Evolutionary conservation across 2,797 vertebrate genomes (phyloP).

Genomic region (Neopelma chrysocephalum): DNA sequence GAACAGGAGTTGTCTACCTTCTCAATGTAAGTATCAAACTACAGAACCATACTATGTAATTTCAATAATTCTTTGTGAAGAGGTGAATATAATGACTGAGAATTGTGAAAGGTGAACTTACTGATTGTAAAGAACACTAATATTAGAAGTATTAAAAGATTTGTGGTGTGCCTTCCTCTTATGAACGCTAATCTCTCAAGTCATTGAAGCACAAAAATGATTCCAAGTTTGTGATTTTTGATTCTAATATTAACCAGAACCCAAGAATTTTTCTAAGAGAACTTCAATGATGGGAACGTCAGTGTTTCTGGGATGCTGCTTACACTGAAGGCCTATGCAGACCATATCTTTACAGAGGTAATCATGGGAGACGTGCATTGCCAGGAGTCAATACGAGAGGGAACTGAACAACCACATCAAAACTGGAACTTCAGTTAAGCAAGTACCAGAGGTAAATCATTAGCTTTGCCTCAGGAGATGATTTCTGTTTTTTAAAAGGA

Average conservation of each 20-base stretch:
- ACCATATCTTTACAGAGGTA: neutral
- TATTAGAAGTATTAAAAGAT: constrained; percentile 1
- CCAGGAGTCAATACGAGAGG: neutral
- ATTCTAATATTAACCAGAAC: neutral
- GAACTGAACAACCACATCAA: neutral
- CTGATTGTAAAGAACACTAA: constrained; percentile 26
- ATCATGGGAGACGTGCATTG: neutral
- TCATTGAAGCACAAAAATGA: neutral
- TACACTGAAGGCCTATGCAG: neutral
- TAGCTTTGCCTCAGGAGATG: neutral
- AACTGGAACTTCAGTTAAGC: neutral
- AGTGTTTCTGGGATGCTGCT: neutral
- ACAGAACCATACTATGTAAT: neutral
- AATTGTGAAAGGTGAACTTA: constrained; percentile 16
- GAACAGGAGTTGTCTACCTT: neutral
- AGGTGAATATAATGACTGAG: neutral
- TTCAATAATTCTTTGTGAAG: constrained; percentile 16
- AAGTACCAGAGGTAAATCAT: neutral
- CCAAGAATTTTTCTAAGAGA: neutral
- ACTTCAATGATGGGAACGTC: neutral
- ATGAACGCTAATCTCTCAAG: neutral
- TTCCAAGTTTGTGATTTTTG: neutral
- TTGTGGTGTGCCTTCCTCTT: neutral
- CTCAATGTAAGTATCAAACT: neutral
- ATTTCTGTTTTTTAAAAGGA: neutral